Evolutionary conservation across 2,888 invertebrate genomes (phyloP), one percentile per base, ranked within the genome.

Genomic region (Drosophila emarginata): DNA sequence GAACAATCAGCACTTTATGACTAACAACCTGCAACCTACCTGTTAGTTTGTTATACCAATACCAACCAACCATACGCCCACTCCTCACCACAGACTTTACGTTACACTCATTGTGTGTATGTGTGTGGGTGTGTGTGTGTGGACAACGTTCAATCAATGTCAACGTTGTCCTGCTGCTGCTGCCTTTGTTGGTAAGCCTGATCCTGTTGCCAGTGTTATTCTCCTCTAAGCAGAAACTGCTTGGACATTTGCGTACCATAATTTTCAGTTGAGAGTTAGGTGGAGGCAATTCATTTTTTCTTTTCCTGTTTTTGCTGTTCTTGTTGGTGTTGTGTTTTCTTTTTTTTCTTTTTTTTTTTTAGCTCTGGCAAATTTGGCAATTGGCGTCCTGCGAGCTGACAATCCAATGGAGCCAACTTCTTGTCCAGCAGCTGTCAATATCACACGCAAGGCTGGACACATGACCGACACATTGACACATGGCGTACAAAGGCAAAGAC

Each of bases 101-200:
- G 59, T 11, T 40, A 32, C 62, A 68, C 64, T 64, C 28, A 57
- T 62, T 62, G 40, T 56, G 52, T 64, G 36, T 54, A 21, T 52
- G 57, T 37, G 59, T 62, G 23, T 37, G 37, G 64, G 61, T 72
- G 77, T 82, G 84, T 79, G 79, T 71, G 11, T 78, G 88, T 83
- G 88, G 84, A 76, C 87, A 88, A 77, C 88, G 79, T 86, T 84
- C 83, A 80, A 84, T 84, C 88, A 84, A 81, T 84, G 84, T 88
- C 84, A 84, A 70, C 77, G 72, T 70, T 68, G 71, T 74, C 72
- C 86, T 80, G 82, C 77, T 67, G 37, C 79, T 60, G 63, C 61
- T 64, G 74, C 61, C 57, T 36, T 28, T 36, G 51, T 64, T 70
- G 70, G 18, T 45, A 45, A 50, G 64, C 62, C 61, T 58, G 36